A percentile compares a stretch with the other conserved stretches of the same genome.
Evolutionary conservation across 2,797 vertebrate genomes (phyloP).

Genomic region (Atherinosoma microstoma): DNA sequence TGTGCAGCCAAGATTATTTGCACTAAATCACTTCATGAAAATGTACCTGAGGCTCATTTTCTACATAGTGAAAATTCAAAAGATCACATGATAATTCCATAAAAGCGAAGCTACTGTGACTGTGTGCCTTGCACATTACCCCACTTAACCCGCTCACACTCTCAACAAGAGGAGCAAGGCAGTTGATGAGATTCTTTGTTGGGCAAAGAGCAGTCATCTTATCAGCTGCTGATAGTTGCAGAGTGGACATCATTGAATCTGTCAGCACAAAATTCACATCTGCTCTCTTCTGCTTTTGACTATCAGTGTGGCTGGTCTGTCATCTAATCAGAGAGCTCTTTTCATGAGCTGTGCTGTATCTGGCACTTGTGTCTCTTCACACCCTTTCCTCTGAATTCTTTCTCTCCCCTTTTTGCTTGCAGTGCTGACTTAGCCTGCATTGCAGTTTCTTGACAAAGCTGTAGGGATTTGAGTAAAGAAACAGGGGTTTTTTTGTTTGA

Average conservation of each 20-base stretch:
- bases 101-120: background rate
- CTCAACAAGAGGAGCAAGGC: conserved; percentile 1
- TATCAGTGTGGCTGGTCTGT: conserved; percentile 24
- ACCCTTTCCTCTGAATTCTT: conserved; percentile 35
- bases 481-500: conserved; percentile 26
- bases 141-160: conserved; percentile 28
- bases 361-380: conserved; percentile 38
- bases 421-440: conserved; percentile 62
- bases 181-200: conserved; percentile 41
- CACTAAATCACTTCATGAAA: background rate
- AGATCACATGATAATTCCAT: background rate
- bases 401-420: conserved; percentile 5
- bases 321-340: conserved; percentile 33
- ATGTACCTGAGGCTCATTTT: background rate
- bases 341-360: conserved; percentile 25
- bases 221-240: conserved; percentile 42
- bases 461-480: conserved; percentile 48
- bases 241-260: conserved; percentile 56
- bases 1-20: background rate
- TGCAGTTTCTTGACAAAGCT: conserved; percentile 69
- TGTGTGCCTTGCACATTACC: conserved; percentile 4
- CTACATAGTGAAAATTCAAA: background rate
- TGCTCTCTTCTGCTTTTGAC: conserved; percentile 30
- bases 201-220: conserved; percentile 48
- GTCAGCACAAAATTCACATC: conserved; percentile 67